Percentiles rank a stretch among this genome's conserved stretches.
Evolutionary conservation across 2,888 invertebrate genomes (phyloP).

Genomic region (Myathropa florea): DNA sequence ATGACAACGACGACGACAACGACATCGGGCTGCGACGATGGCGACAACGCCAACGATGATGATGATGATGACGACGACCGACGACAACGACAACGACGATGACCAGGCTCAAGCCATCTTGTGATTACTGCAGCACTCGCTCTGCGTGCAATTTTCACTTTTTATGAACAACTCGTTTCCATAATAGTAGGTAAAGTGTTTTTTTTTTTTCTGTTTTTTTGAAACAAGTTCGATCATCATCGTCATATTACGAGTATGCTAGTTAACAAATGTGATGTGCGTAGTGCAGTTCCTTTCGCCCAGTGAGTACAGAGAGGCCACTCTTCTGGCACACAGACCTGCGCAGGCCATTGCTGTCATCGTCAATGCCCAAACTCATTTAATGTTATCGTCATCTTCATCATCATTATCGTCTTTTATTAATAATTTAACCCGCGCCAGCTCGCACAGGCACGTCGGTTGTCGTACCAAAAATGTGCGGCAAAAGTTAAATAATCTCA

Average conservation of each 20-base stretch:
- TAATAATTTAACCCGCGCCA: slow-evolving; percentile 52
- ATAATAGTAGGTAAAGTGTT: slow-evolving; percentile 64
- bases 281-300: slow-evolving; percentile 51
- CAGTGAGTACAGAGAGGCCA: not conserved
- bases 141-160: slow-evolving; percentile 71
- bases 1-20: slow-evolving; percentile 47
- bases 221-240: slow-evolving; percentile 68
- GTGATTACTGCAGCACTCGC: slow-evolving; percentile 59
- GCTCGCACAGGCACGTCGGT: not conserved
- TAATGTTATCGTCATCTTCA: slow-evolving; percentile 68
- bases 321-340: not conserved
- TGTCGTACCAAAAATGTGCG: slow-evolving; percentile 7
- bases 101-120: slow-evolving; percentile 51
- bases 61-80: slow-evolving; percentile 44
- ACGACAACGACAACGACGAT: not conserved
- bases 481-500: slow-evolving; percentile 49
- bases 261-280: slow-evolving; percentile 62
- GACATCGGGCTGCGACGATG: slow-evolving; percentile 37
- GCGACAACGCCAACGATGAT: slow-evolving; percentile 31
- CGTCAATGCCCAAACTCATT: slow-evolving; percentile 67
- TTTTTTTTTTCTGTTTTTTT: slow-evolving; percentile 28
- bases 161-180: slow-evolving; percentile 71
- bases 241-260: slow-evolving; percentile 50
- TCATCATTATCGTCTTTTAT: slow-evolving; percentile 67
- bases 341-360: slow-evolving; percentile 38